phyloP scores from a whole-genome alignment of 2,113 vertebrate genomes.

The Solea senegalensis region DNA sequence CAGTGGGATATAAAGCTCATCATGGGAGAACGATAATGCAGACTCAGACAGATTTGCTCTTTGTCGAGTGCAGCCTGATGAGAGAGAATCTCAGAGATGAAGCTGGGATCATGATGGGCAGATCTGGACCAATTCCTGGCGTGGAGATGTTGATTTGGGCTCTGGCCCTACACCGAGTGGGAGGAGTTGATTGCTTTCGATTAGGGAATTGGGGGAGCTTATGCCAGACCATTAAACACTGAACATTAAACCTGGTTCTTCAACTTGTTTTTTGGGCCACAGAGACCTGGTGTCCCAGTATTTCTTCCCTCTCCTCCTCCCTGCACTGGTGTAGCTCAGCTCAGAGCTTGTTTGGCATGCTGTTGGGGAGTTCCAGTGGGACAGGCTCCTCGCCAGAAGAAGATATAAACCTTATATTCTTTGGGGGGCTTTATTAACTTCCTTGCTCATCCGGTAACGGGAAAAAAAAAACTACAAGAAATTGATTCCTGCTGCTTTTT shows the following conservation, averaged over 20 bases:
- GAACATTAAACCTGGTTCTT: slow-evolving; percentile 44
- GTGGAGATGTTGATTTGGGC: slow-evolving; percentile 50
- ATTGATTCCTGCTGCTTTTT: slow-evolving; percentile 47
- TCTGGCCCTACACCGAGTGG: slow-evolving; percentile 44
- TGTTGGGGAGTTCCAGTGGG: slow-evolving; percentile 7
- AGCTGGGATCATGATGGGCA: slow-evolving; percentile 41
- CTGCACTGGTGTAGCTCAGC: slow-evolving; percentile 29
- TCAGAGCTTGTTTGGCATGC: slow-evolving; percentile 18
- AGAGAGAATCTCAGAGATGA: slow-evolving; percentile 47
- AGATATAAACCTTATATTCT: slow-evolving; percentile 28
- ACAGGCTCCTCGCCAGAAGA: slow-evolving; percentile 10
- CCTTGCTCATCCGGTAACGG: slow-evolving; percentile 25
- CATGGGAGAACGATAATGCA: slow-evolving; percentile 16
- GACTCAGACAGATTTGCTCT: slow-evolving; percentile 33
- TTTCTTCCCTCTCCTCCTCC: slow-evolving; percentile 19
- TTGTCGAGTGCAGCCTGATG: slow-evolving; percentile 29
- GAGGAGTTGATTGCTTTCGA: slow-evolving; percentile 59
- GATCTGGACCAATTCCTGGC: slow-evolving; percentile 46
- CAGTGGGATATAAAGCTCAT: slow-evolving; percentile 33
- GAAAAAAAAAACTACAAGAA: slow-evolving; percentile 22
- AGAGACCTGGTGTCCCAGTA: slow-evolving; percentile 27
- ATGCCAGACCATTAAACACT: slow-evolving; percentile 49
- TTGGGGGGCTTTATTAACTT: slow-evolving; percentile 8
- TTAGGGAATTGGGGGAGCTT: slow-evolving; percentile 39
- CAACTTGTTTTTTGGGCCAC: slow-evolving; percentile 24